Percentiles rank a stretch among this genome's conserved stretches.
Evolutionary conservation across 2,888 invertebrate genomes (phyloP).

Genomic region (Lepetodrilus schrolli): DNA sequence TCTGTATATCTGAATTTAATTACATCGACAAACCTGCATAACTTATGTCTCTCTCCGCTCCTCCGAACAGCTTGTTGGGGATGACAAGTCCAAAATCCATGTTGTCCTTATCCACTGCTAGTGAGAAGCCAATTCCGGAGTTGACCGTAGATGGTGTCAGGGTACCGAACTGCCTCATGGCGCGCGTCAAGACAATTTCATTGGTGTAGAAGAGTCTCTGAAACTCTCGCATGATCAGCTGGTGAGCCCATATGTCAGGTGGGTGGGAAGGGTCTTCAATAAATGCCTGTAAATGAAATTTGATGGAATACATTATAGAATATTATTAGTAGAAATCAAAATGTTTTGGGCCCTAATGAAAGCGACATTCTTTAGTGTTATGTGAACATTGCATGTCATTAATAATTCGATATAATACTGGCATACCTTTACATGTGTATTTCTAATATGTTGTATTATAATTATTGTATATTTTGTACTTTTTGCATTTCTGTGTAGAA

Average conservation of each 20-base stretch:
- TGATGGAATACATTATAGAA: no score
- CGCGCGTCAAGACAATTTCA: constrained; percentile 43
- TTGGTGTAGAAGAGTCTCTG: constrained; percentile 38
- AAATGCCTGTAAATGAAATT: constrained; percentile 60
- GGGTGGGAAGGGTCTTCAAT: constrained; percentile 48
- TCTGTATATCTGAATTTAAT: no score
- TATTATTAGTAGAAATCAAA: no score
- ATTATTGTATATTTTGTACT: no score
- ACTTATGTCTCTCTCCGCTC: constrained; percentile 43
- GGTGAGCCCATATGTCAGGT: constrained; percentile 66
- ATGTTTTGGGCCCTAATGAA: no score
- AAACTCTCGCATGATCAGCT: constrained; percentile 45
- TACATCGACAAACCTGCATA: constrained; percentile 57
- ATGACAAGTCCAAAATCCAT: constrained; percentile 41
- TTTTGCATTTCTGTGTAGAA: no score
- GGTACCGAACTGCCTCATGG: constrained; percentile 66
- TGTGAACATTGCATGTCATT: no score
- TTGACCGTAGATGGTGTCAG: constrained; percentile 49
- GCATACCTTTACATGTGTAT: no score
- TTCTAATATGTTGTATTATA: no score
- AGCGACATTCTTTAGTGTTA: no score
- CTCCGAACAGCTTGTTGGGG: constrained; percentile 53
- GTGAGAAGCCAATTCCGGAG: constrained; percentile 53
- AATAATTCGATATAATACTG: no score
- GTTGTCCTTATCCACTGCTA: constrained; percentile 38